Conservation (phyloP, 2,113 vertebrate genomes). For the Planiliza haematocheilus region DNA sequence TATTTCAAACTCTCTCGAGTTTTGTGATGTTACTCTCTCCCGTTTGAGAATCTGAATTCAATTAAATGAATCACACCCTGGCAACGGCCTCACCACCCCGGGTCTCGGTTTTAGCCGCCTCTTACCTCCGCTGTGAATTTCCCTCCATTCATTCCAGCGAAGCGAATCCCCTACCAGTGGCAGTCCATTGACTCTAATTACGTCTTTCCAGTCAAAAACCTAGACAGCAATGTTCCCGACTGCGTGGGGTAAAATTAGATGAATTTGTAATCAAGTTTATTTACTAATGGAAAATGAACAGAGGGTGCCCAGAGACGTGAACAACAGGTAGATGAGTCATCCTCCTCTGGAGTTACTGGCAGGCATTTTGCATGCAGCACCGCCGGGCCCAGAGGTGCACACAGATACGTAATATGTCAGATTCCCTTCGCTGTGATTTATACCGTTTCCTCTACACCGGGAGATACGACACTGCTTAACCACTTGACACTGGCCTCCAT, state of each 20-base stretch:
- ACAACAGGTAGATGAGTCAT: conserved; percentile 56
- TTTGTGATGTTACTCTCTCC: not conserved
- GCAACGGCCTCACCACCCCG: not conserved
- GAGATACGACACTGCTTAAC: not conserved
- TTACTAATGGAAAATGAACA: conserved; percentile 48
- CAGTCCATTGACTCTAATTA: conserved; percentile 28
- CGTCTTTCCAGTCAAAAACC: conserved; percentile 28
- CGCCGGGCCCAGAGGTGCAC: conserved; percentile 18
- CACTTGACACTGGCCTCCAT: not conserved
- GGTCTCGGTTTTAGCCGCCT: not conserved
- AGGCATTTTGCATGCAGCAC: conserved; percentile 39
- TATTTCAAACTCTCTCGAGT: no score
- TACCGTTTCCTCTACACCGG: not conserved
- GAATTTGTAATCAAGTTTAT: conserved; percentile 52
- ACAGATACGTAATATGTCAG: conserved; percentile 15
- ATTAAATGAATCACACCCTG: conserved; percentile 19
- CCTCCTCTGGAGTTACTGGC: conserved; percentile 2
- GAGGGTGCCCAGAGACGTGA: conserved; percentile 27
- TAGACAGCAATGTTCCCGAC: conserved; percentile 37
- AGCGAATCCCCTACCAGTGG: conserved; percentile 8
- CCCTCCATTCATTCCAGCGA: conserved; percentile 43
- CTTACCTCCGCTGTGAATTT: conserved; percentile 41
- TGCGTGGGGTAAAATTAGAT: conserved; percentile 47
- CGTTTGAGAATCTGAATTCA: conserved; percentile 3
- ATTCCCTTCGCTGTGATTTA: conserved; percentile 23